Evolutionary conservation across 2,797 vertebrate species (phyloP).

Genomic region (Fringilla coelebs): DNA sequence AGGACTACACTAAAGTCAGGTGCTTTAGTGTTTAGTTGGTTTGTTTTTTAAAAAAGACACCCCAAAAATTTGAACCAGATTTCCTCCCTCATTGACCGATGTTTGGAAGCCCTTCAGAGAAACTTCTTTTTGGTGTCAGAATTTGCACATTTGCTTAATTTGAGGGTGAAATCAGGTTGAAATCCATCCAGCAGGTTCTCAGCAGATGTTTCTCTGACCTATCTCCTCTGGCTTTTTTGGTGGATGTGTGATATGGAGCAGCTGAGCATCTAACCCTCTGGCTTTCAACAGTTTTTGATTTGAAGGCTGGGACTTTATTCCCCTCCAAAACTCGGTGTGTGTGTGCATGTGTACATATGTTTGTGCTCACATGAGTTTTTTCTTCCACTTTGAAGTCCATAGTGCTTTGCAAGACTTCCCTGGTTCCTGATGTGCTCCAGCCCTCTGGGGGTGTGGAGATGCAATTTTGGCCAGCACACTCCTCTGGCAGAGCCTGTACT

Average conservation of each 20-base stretch:
- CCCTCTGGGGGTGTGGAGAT: background rate
- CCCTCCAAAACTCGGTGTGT: background rate
- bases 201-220: slow-evolving; percentile 7
- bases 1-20: background rate
- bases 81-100: background rate
- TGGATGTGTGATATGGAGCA: background rate
- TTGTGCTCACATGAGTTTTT: background rate
- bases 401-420: background rate
- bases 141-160: slow-evolving; percentile 25
- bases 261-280: background rate
- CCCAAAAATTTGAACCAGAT: background rate
- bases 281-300: slow-evolving; percentile 18
- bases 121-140: background rate
- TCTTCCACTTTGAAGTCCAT: background rate
- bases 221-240: background rate
- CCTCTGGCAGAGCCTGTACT: background rate
- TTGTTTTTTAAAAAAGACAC: background rate
- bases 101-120: slow-evolving; percentile 33
- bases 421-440: background rate
- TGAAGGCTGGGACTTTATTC: background rate
- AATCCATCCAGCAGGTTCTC: background rate
- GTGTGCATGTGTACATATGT: background rate
- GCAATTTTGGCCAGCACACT: background rate
- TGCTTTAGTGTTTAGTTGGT: background rate
- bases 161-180: background rate